phyloP scores from a whole-genome alignment of 2,797 vertebrate species.

The Simalia tracyae region DNA sequence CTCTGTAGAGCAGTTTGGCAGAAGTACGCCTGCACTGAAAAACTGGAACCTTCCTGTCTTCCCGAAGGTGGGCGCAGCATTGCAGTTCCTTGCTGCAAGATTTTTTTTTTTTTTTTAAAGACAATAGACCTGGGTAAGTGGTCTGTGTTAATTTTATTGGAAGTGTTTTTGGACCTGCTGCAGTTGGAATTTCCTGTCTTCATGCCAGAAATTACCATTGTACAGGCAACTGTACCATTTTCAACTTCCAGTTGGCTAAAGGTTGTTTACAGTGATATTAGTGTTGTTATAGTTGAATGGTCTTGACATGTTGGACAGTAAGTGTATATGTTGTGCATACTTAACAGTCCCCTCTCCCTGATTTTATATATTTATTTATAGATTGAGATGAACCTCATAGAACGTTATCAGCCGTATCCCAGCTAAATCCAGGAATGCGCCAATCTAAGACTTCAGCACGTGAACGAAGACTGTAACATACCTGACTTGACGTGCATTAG shows the following conservation, averaged over 20 bases:
- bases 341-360: slow-evolving; percentile 31
- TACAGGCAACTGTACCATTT: slow-evolving; percentile 31
- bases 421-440: background rate
- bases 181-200: background rate
- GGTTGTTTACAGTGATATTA: slow-evolving; percentile 35
- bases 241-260: slow-evolving; percentile 32
- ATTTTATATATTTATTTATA: slow-evolving; percentile 18
- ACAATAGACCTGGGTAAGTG: background rate
- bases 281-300: slow-evolving; percentile 58
- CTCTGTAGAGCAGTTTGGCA: background rate
- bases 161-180: slow-evolving; percentile 40
- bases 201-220: slow-evolving; percentile 33
- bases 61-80: background rate
- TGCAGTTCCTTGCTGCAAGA: background rate
- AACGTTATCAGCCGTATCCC: background rate
- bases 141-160: background rate
- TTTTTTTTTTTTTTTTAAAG: background rate
- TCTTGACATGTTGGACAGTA: slow-evolving; percentile 51
- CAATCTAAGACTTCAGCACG: background rate
- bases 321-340: slow-evolving; percentile 29
- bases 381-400: background rate
- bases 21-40: background rate
- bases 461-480: background rate
- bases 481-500: background rate
- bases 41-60: background rate